These are phyloP conservation scores for Menidia menidia DNA, from an alignment of 2,797 vertebrate genomes.

Conservation along the genomic window DNA sequence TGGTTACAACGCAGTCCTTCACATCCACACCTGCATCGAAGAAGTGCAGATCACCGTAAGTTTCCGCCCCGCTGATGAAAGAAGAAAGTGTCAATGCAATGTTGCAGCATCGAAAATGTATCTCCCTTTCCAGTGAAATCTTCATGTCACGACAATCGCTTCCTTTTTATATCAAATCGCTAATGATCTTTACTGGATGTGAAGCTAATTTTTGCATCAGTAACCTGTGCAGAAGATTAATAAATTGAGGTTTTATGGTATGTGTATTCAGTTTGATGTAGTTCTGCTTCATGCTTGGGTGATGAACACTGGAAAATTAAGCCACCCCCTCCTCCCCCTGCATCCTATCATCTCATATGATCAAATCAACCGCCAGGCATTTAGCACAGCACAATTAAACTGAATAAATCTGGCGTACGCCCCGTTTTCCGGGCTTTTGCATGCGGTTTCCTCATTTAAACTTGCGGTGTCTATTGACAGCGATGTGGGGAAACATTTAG, in stretches of 20 bases:
- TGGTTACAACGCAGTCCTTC: constrained; percentile 98
- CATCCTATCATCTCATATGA: not conserved
- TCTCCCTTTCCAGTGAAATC: no score
- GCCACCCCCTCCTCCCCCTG: not conserved
- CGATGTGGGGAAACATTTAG: no score
- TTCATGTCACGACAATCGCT: no score
- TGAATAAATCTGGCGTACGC: not conserved
- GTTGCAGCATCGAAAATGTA: no score
- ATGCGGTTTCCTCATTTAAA: not conserved
- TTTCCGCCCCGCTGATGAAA: constrained; percentile 6
- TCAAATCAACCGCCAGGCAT: not conserved
- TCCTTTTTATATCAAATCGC: no score
- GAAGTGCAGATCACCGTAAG: constrained; percentile 98
- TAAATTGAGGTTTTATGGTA: not conserved
- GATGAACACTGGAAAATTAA: not conserved
- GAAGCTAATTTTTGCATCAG: no score
- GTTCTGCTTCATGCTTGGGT: not conserved
- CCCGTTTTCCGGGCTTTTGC: no score
- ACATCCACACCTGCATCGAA: constrained; percentile 99
- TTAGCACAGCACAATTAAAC: not conserved
- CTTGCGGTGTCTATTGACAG: not conserved
- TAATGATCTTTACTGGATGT: no score
- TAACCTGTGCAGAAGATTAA: no score
- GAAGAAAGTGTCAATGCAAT: no score
- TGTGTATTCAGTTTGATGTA: not conserved